A percentile compares a stretch with the other conserved stretches of the same genome.
These are phyloP conservation scores for Saxicola maurus DNA, from an alignment of 2,797 vertebrate genomes.

Conservation along the genomic window DNA sequence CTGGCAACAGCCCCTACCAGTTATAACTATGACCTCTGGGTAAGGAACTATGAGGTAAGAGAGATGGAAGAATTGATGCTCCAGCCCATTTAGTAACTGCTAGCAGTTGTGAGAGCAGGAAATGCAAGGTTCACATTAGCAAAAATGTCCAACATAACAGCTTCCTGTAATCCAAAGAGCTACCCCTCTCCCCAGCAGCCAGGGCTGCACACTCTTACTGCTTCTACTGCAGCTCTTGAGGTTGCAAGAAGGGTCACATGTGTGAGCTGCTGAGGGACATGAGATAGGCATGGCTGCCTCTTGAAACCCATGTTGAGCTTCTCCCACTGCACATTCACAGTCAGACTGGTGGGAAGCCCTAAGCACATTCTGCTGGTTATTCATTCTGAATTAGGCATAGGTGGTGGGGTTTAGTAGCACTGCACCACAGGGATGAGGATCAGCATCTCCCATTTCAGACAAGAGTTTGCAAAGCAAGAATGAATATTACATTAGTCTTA, in stretches of 20 bases:
- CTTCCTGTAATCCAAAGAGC: neutral
- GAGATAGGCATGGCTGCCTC: neutral
- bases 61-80: neutral
- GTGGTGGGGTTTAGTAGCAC: neutral
- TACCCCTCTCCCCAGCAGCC: neutral
- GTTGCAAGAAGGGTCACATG: neutral
- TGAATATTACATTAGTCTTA: neutral
- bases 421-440: neutral
- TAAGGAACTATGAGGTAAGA: neutral
- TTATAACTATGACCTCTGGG: neutral
- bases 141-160: neutral
- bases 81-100: neutral
- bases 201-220: neutral
- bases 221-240: neutral
- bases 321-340: accelerated
- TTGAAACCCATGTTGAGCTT: neutral
- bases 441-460: neutral
- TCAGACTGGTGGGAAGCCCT: neutral
- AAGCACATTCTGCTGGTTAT: neutral
- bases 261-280: neutral
- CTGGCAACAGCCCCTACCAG: neutral
- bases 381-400: neutral
- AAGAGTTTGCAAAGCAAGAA: neutral
- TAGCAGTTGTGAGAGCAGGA: neutral
- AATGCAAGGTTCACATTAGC: neutral